Evolutionary conservation across 2,113 vertebrate species (phyloP).

Genomic region (Lethenteron reissneri): DNA sequence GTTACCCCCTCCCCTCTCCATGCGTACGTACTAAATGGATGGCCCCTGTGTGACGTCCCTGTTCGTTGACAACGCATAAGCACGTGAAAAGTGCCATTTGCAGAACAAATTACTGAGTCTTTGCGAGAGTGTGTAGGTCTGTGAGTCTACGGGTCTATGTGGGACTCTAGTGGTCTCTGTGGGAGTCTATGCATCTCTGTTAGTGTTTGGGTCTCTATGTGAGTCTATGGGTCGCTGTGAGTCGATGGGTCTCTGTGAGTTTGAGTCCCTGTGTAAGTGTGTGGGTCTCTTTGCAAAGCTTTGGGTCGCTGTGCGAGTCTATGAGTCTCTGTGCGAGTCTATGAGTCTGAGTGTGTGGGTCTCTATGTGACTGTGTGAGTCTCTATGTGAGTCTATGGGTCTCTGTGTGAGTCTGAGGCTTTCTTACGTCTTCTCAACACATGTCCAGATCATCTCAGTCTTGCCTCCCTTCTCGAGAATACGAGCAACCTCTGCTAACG

Average conservation of each 20-base stretch:
- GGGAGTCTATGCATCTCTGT: neutral
- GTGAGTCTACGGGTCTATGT: neutral
- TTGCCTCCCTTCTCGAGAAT: too few relatives aligned
- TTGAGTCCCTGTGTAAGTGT: neutral
- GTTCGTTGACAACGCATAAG: too few relatives aligned
- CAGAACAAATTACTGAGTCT: neutral
- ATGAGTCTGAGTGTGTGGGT: conserved; percentile 2
- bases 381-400: neutral
- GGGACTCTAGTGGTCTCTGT: neutral
- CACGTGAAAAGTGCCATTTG: too few relatives aligned
- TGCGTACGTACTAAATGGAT: too few relatives aligned
- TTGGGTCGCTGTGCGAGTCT: neutral
- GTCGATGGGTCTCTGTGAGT: neutral
- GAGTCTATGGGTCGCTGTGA: neutral
- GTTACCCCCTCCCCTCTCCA: too few relatives aligned
- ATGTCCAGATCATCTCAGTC: too few relatives aligned
- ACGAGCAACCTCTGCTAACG: too few relatives aligned
- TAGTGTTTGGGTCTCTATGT: neutral
- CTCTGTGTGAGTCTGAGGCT: too few relatives aligned
- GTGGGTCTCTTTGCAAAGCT: neutral
- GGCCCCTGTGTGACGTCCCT: too few relatives aligned
- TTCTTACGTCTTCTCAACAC: too few relatives aligned
- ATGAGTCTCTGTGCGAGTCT: neutral
- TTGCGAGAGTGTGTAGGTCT: neutral
- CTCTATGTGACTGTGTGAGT: neutral